A percentile compares a stretch with the other conserved stretches of the same genome.
Evolutionary conservation across 1,140 invertebrate genomes (phyloP).

Genomic region (Drosophila ambigua): DNA sequence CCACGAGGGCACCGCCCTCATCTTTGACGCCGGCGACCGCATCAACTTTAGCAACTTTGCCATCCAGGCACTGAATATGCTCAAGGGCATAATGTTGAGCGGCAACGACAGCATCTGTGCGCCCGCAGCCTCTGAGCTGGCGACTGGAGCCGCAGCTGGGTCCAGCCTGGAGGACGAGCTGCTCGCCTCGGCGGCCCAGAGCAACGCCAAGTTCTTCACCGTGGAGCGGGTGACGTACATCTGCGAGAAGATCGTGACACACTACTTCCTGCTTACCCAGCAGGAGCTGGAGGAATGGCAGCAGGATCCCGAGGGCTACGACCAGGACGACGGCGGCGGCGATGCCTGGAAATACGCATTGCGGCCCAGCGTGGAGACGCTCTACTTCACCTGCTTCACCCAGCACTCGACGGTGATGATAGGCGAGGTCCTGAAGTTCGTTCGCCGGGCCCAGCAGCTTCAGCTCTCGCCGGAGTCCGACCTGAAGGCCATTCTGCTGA

Average conservation of each 20-base stretch:
- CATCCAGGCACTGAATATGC: conserved; percentile 88
- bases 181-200: conserved; percentile 73
- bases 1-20: conserved; percentile 86
- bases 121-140: conserved; percentile 6
- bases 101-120: conserved; percentile 83
- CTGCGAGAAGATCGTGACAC: conserved; percentile 91
- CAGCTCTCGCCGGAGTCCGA: conserved; percentile 88
- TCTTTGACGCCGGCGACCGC: conserved; percentile 91
- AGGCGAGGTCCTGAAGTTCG: conserved; percentile 90
- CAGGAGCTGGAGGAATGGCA: conserved; percentile 95
- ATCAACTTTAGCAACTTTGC: conserved; percentile 73
- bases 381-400: conserved; percentile 93
- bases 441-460: conserved; percentile 87
- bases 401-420: conserved; percentile 89
- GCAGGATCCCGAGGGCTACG: conserved; percentile 94
- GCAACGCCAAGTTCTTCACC: conserved; percentile 89
- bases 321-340: conserved; percentile 93
- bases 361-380: conserved; percentile 93
- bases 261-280: conserved; percentile 94
- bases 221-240: conserved; percentile 89
- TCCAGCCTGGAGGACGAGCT: conserved; percentile 49
- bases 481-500: conserved; percentile 91
- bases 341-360: conserved; percentile 97
- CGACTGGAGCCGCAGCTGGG: conserved; percentile 5
- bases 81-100: conserved; percentile 92